Percentiles rank a stretch among this genome's conserved stretches.
Evolutionary conservation across 2,113 vertebrate genomes (phyloP).

Genomic region (Podocnemis expansa): DNA sequence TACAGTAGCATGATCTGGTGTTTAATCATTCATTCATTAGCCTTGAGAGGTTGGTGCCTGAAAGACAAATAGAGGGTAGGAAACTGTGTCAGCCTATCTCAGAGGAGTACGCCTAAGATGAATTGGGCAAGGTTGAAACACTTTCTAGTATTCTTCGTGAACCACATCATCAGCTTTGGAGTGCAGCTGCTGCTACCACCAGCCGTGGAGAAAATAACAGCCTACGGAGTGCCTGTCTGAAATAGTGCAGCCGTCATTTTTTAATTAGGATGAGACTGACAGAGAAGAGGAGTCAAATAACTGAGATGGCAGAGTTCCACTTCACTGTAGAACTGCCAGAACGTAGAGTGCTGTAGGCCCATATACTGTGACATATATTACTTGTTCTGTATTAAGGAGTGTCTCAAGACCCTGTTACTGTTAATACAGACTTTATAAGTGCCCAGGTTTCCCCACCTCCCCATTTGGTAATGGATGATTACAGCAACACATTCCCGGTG

Average conservation of each 20-base stretch:
- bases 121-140: conserved; percentile 2
- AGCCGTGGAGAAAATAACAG: background rate
- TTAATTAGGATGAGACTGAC: background rate
- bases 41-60: conserved; percentile 35
- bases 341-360: background rate
- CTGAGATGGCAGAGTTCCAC: background rate
- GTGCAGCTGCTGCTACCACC: conserved; percentile 19
- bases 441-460: background rate
- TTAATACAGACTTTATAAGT: background rate
- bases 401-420: background rate
- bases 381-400: background rate
- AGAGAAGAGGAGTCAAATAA: background rate
- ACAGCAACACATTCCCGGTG: background rate
- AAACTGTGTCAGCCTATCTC: conserved; percentile 54
- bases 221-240: conserved; percentile 9
- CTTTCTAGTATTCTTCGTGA: conserved; percentile 9
- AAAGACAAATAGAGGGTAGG: conserved; percentile 66
- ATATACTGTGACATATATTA: background rate
- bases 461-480: background rate
- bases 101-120: conserved; percentile 5
- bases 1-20: conserved; percentile 57
- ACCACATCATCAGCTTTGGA: background rate
- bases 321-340: background rate
- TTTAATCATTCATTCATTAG: conserved; percentile 62
- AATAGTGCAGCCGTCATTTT: conserved; percentile 14